These are phyloP conservation scores for Peucedramus taeniatus DNA, from an alignment of 2,113 vertebrate species.

Conservation along the genomic window DNA sequence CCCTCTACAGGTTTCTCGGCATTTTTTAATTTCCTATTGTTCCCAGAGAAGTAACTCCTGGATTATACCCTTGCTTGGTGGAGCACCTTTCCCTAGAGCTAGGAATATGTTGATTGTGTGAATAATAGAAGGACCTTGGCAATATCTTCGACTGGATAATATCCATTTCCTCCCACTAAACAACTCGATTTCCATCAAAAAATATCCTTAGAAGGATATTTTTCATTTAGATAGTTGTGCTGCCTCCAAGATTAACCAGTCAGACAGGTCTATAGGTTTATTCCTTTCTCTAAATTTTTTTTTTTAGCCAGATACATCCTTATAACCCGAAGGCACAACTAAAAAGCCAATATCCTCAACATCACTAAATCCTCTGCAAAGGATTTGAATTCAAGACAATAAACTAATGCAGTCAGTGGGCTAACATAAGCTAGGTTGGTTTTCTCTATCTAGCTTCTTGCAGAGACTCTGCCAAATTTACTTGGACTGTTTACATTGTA, in stretches of 20 bases:
- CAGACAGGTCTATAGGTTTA: not conserved
- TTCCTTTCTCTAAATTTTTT: not conserved
- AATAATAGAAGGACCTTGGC: slow-evolving; percentile 59
- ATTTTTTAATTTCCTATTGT: slow-evolving; percentile 4
- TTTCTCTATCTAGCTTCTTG: not conserved
- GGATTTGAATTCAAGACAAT: not conserved
- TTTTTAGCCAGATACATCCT: not conserved
- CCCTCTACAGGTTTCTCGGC: not conserved
- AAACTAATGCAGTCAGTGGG: not conserved
- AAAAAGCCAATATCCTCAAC: not conserved
- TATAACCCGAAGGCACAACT: not conserved
- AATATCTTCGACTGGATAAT: slow-evolving; percentile 55
- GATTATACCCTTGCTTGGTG: slow-evolving; percentile 11
- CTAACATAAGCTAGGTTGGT: not conserved
- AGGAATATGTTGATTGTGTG: slow-evolving; percentile 51
- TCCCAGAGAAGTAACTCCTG: not conserved
- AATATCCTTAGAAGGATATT: slow-evolving; percentile 71
- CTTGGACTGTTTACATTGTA: not conserved
- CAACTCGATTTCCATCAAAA: slow-evolving; percentile 25
- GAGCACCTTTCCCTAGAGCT: slow-evolving; percentile 52
- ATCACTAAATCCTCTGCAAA: not conserved
- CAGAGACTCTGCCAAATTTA: not conserved
- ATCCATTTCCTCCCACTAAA: slow-evolving; percentile 64
- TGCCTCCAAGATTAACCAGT: slow-evolving; percentile 12
- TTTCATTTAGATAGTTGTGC: slow-evolving; percentile 36